Percentiles rank a stretch among this genome's conserved stretches.
These are phyloP conservation scores for Spheniscus humboldti DNA, from an alignment of 2,797 vertebrate species.

Conservation along the genomic window DNA sequence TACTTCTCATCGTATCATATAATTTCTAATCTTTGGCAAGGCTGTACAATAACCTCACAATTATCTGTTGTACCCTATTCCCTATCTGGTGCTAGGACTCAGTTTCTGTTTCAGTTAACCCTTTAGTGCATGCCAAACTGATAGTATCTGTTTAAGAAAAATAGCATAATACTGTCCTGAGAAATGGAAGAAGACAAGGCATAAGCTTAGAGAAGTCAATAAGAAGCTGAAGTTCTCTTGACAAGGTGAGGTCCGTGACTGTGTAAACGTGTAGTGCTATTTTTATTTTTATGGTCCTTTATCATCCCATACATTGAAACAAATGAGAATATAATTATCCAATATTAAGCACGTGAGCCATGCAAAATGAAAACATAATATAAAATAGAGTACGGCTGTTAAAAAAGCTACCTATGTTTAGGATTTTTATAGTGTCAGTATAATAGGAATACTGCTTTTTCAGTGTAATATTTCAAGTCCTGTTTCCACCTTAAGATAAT, in stretches of 20 bases:
- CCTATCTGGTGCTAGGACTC: neutral
- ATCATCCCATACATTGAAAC: neutral
- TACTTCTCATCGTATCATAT: neutral
- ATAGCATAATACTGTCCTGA: neutral
- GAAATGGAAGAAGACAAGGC: neutral
- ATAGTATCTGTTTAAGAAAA: neutral
- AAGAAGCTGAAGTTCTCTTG: neutral
- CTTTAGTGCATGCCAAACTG: neutral
- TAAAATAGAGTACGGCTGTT: neutral
- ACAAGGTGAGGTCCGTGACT: neutral
- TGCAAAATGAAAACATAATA: neutral
- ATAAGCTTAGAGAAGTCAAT: neutral
- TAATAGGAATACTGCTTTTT: neutral
- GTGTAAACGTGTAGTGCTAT: neutral
- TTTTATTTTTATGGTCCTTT: neutral
- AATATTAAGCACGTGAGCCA: neutral
- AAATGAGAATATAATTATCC: neutral
- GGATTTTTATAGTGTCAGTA: neutral
- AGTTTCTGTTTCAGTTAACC: conserved; percentile 43
- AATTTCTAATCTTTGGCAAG: neutral
- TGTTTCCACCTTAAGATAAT: neutral
- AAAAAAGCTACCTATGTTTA: neutral
- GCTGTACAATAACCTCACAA: neutral
- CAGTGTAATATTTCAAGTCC: neutral
- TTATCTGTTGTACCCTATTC: neutral